phyloP scores from a whole-genome alignment of 2,113 vertebrate species.

The Crotophaga sulcirostris region DNA sequence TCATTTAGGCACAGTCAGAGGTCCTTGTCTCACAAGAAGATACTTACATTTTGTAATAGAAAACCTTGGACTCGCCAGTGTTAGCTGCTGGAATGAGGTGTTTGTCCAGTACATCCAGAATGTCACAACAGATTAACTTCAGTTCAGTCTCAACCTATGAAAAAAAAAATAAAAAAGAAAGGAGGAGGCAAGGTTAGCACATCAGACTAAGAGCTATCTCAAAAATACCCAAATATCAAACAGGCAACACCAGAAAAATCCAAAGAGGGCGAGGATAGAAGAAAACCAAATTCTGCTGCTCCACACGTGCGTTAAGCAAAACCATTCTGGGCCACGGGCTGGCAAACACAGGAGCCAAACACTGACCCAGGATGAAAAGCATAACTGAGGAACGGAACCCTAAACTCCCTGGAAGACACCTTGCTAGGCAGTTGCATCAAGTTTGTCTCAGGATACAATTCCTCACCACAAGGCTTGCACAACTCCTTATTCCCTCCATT shows the following conservation, averaged over 20 bases:
- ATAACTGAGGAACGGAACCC: not conserved
- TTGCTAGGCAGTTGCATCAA: not conserved
- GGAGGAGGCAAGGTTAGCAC: fast-evolving
- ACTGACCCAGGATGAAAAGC: not conserved
- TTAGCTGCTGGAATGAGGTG: slow-evolving; percentile 97
- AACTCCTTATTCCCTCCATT: not conserved
- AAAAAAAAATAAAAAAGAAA: not conserved
- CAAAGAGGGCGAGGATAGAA: not conserved
- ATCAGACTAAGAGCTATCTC: not conserved
- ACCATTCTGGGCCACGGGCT: not conserved
- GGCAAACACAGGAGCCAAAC: not conserved
- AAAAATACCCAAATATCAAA: not conserved
- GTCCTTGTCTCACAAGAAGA: not conserved
- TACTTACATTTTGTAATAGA: slow-evolving; percentile 99
- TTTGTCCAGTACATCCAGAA: slow-evolving; percentile 97
- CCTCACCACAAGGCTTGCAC: not conserved
- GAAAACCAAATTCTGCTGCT: not conserved
- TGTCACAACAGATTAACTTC: slow-evolving; percentile 96
- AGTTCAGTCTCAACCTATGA: slow-evolving; percentile 94
- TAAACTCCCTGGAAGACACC: not conserved
- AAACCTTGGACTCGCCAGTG: slow-evolving; percentile 98
- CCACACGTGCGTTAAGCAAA: not conserved
- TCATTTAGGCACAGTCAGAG: not conserved
- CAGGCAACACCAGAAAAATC: not conserved
- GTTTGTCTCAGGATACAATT: not conserved